Evolutionary conservation across 2,797 vertebrate genomes (phyloP).

Genomic region (Sebastes trivittatus): DNA sequence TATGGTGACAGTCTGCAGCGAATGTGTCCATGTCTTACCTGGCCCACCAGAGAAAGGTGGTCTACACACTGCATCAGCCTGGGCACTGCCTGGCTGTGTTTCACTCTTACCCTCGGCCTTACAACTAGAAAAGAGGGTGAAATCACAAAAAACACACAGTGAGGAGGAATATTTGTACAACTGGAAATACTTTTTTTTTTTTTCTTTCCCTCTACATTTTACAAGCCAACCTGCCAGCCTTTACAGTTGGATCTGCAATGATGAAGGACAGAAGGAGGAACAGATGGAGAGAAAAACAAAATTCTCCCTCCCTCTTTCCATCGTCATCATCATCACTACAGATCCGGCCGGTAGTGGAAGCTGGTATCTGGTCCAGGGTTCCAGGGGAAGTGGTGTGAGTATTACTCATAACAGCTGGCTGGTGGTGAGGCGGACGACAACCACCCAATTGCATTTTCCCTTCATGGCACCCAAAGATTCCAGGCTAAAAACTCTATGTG

Average conservation of each 20-base stretch:
- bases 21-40: not conserved
- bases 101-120: slow-evolving; percentile 84
- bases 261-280: not conserved
- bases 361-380: slow-evolving; percentile 64
- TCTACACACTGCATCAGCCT: slow-evolving; percentile 86
- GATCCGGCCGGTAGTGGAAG: slow-evolving; percentile 56
- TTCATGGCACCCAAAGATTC: slow-evolving; percentile 22
- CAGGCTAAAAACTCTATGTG: not conserved
- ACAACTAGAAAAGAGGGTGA: slow-evolving; percentile 81
- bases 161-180: not conserved
- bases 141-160: not conserved
- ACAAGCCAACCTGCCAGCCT: not conserved
- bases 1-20: not conserved
- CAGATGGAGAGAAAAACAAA: slow-evolving; percentile 9
- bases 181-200: not conserved
- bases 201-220: not conserved
- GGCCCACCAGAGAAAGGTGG: slow-evolving; percentile 63
- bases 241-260: not conserved
- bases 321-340: slow-evolving; percentile 35
- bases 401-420: slow-evolving; percentile 67
- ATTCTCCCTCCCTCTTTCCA: slow-evolving; percentile 13
- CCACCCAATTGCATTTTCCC: slow-evolving; percentile 47
- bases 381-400: slow-evolving; percentile 72
- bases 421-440: slow-evolving; percentile 45
- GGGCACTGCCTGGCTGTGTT: slow-evolving; percentile 77